A percentile compares a stretch with the other conserved stretches of the same genome.
These are phyloP conservation scores for Epicampocera succincta DNA, from an alignment of 2,888 invertebrate genomes.

Conservation along the genomic window DNA sequence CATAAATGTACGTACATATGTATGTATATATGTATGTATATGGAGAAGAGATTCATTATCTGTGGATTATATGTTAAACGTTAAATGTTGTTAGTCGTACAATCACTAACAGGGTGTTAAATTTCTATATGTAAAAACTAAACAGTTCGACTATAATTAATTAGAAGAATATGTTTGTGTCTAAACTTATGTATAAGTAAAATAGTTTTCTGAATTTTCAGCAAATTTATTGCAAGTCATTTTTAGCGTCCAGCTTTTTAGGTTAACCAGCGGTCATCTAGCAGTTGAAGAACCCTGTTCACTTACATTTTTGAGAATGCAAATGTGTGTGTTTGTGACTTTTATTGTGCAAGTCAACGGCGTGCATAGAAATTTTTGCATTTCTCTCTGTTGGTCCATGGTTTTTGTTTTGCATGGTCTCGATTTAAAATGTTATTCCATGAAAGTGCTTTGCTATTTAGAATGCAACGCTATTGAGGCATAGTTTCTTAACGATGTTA, in stretches of 20 bases:
- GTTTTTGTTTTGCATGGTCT: not conserved
- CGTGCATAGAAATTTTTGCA: not conserved
- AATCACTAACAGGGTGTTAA: not conserved
- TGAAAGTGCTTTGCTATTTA: not conserved
- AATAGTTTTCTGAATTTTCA: no score
- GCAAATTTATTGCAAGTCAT: no score
- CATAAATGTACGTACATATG: no score
- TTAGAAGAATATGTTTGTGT: not conserved
- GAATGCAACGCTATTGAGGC: slow-evolving; percentile 47
- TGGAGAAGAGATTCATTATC: slow-evolving; percentile 30
- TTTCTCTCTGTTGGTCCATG: not conserved
- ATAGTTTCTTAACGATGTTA: slow-evolving; percentile 57
- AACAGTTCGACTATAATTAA: no score
- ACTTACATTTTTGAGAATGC: no score
- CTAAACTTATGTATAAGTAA: no score
- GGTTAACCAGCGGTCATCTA: not conserved
- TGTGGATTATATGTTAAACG: not conserved
- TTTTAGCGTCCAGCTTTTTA: not conserved
- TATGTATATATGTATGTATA: slow-evolving; percentile 2
- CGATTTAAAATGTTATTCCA: not conserved
- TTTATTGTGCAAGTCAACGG: not conserved
- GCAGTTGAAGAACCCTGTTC: not conserved
- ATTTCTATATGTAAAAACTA: not conserved
- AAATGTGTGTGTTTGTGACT: not conserved
- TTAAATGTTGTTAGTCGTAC: not conserved